Evolutionary conservation across 2,797 vertebrate genomes (phyloP).

Genomic region (Tachyglossus aculeatus): DNA sequence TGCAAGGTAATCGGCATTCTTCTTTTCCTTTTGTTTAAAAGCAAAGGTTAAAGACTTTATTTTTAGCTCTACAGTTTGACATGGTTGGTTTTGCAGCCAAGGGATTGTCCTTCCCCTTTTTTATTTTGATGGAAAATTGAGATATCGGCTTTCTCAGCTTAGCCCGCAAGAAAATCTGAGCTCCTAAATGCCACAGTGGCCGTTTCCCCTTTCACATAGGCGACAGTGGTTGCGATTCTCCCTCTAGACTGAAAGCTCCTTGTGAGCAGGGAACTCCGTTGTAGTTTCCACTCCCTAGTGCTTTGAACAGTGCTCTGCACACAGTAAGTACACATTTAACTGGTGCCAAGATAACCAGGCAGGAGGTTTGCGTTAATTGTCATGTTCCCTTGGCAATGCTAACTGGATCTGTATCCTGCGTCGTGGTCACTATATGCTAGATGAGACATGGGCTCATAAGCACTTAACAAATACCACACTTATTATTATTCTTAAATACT

Average conservation of each 20-base stretch:
- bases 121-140: not conserved
- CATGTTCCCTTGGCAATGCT: not conserved
- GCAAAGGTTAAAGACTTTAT: not conserved
- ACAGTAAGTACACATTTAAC: too few relatives aligned
- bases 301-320: too few relatives aligned
- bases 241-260: too few relatives aligned
- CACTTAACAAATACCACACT: too few relatives aligned
- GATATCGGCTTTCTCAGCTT: not conserved
- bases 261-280: too few relatives aligned
- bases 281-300: too few relatives aligned
- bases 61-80: not conserved
- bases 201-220: slow-evolving; percentile 17
- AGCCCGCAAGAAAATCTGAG: not conserved
- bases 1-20: too few relatives aligned
- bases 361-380: too few relatives aligned
- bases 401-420: too few relatives aligned
- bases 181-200: not conserved
- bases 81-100: not conserved
- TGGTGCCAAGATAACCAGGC: slow-evolving; percentile 20
- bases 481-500: too few relatives aligned
- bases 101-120: not conserved
- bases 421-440: too few relatives aligned
- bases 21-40: slow-evolving; percentile 13
- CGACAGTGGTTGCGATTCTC: not conserved
- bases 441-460: too few relatives aligned